Conservation (phyloP, 2,113 vertebrate species). For the Ailuropoda melanoleuca region DNA sequence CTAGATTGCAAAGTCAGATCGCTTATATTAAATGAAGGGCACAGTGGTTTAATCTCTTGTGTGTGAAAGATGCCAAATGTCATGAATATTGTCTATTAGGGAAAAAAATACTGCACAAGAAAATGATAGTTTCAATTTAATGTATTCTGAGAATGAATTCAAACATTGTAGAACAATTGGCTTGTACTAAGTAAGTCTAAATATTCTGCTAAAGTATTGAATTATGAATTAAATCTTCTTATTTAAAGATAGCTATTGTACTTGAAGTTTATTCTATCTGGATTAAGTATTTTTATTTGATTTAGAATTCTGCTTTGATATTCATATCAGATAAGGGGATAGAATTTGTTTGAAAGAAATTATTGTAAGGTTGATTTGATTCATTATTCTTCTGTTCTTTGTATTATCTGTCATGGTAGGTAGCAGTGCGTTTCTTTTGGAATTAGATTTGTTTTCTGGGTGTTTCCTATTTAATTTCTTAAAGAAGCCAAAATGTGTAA, state of each 20-base stretch:
- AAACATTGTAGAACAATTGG: slow-evolving; percentile 79
- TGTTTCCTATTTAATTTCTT: slow-evolving; percentile 22
- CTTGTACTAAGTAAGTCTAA: slow-evolving; percentile 73
- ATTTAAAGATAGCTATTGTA: slow-evolving; percentile 39
- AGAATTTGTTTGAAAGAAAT: slow-evolving; percentile 21
- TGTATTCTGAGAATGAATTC: slow-evolving; percentile 73
- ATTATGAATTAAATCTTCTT: slow-evolving; percentile 68
- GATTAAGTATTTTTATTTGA: slow-evolving; percentile 47
- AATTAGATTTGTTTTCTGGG: background rate
- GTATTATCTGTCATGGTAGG: background rate
- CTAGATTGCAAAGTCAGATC: background rate
- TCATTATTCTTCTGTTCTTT: background rate
- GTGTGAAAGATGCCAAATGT: slow-evolving; percentile 60
- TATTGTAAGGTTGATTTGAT: background rate
- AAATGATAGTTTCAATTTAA: slow-evolving; percentile 81
- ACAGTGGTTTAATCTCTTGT: slow-evolving; percentile 57
- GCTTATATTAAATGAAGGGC: slow-evolving; percentile 55
- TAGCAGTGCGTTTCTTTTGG: background rate
- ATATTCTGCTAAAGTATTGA: slow-evolving; percentile 52
- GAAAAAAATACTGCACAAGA: slow-evolving; percentile 64
- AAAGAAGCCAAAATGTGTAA: background rate
- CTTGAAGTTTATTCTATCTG: slow-evolving; percentile 16
- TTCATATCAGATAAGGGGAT: background rate
- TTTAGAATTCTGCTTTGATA: slow-evolving; percentile 38
- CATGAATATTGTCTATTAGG: slow-evolving; percentile 62